Base-by-base conservation (phyloP, 2,113 vertebrate genomes). In the Ameiurus melas region DNA sequence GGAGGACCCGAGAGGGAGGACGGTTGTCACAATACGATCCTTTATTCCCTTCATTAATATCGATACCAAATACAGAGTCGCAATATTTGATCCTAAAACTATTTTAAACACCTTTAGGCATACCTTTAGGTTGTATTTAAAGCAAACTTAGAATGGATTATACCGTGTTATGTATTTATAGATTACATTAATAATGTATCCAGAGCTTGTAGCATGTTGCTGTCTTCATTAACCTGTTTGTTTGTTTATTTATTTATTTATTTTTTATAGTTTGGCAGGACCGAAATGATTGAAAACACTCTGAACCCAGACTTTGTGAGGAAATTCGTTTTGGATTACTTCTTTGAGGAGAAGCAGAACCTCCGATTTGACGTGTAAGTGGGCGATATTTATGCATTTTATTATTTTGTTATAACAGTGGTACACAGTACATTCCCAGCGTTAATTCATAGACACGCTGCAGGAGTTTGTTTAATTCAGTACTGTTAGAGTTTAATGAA, bases 301-400 rank as follows among this genome's bases (percentile, higher is more conserved):
- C 92, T 98, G 89, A 99, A 98, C 92, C 98, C 98, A 0, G 98
- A 99, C 93, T 99, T 99, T 20, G 96, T 99, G 90, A 95, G 98
- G 90, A 99, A 99, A 91, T 99, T 99, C 1, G 96, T 99, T 88
- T 94, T 99, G 27, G 98, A 99, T 93, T 99, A 97, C 94, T 99
- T 98, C 94, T 99, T 99, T 2, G 98, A 99, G 90, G 98, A 99
- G 93, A 99, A 98, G 92, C 98, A 99, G 93, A 99, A 98, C 84
- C 95, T 99, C 36, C 96, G 98, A 88, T 99, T 99, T 20, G 97
- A 99, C 2, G 97, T 98, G 98, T 99, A 95, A 99, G 97, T 97
- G 91, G 43, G 2, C 2, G 16, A 75, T 17, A n/a, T 68, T 83
- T 30, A 57, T 25, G 1, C 10, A 2, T 58, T 20, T 12, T 33